Conservation (phyloP, 2,888 invertebrate species). For the Caenorhabditis uteleia region DNA sequence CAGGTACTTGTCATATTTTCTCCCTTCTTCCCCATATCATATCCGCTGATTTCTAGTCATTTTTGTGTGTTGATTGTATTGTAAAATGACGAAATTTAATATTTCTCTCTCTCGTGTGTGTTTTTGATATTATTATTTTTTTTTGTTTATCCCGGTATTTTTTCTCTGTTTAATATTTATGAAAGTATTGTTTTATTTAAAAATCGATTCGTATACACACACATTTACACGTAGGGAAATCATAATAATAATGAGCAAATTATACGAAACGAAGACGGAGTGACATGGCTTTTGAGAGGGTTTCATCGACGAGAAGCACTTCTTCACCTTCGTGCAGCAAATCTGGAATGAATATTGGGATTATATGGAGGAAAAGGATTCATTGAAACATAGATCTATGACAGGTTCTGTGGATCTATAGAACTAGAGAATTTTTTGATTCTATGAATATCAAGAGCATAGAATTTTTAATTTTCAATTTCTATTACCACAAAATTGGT, state of each 20-base stretch:
- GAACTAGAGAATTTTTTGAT: no score
- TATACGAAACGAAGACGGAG: conserved; percentile 69
- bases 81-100: background rate
- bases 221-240: no score
- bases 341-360: conserved; percentile 74
- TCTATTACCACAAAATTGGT: background rate
- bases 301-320: conserved; percentile 88
- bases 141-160: background rate
- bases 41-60: background rate
- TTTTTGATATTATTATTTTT: no score
- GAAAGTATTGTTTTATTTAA: no score
- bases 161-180: no score
- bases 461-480: background rate
- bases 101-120: background rate
- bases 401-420: no score
- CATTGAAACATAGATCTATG: background rate
- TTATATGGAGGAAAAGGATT: background rate
- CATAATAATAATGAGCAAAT: no score
- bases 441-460: background rate
- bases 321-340: conserved; percentile 86
- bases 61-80: no score
- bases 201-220: no score
- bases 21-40: background rate
- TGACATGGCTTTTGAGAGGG: conserved; percentile 77
- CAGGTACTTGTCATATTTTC: no score